These are phyloP conservation scores for Craterocephalus amniculus DNA, from an alignment of 2,797 vertebrate species.

Conservation along the genomic window DNA sequence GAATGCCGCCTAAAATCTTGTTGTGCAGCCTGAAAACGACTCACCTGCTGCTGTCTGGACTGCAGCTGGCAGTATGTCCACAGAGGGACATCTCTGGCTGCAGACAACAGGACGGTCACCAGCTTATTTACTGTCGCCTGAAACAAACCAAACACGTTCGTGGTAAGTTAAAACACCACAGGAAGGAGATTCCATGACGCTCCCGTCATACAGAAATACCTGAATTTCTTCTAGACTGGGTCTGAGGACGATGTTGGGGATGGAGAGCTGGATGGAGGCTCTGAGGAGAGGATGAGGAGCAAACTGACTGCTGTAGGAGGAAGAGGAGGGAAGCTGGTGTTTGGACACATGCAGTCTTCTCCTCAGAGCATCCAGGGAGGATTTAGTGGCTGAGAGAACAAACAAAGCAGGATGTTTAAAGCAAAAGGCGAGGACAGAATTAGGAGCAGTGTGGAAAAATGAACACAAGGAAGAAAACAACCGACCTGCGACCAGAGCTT, in stretches of 20 bases:
- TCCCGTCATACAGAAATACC: too few relatives aligned
- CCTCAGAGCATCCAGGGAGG: slow-evolving; percentile 83
- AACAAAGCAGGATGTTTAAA: background rate
- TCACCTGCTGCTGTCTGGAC: slow-evolving; percentile 84
- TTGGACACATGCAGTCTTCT: slow-evolving; percentile 70
- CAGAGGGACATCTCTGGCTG: slow-evolving; percentile 82
- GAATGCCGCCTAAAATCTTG: too few relatives aligned
- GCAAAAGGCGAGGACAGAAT: fast-evolving
- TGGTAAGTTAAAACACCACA: too few relatives aligned
- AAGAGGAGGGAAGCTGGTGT: slow-evolving; percentile 50
- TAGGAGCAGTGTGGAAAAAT: background rate
- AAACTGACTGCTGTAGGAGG: slow-evolving; percentile 9
- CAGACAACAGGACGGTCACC: slow-evolving; percentile 77
- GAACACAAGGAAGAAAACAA: background rate
- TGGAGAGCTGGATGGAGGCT: slow-evolving; percentile 82
- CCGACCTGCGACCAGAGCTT: slow-evolving; percentile 84
- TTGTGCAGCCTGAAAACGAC: background rate
- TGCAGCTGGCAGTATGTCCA: slow-evolving; percentile 85
- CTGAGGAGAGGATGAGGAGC: slow-evolving; percentile 78
- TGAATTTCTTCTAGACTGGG: slow-evolving; percentile 87
- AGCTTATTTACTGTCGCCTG: slow-evolving; percentile 83
- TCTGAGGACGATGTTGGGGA: slow-evolving; percentile 84
- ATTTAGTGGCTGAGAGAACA: slow-evolving; percentile 77
- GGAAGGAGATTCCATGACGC: too few relatives aligned
- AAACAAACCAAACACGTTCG: slow-evolving; percentile 44